phyloP scores from a whole-genome alignment of 2,113 vertebrate genomes.

The Ictalurus furcatus region DNA sequence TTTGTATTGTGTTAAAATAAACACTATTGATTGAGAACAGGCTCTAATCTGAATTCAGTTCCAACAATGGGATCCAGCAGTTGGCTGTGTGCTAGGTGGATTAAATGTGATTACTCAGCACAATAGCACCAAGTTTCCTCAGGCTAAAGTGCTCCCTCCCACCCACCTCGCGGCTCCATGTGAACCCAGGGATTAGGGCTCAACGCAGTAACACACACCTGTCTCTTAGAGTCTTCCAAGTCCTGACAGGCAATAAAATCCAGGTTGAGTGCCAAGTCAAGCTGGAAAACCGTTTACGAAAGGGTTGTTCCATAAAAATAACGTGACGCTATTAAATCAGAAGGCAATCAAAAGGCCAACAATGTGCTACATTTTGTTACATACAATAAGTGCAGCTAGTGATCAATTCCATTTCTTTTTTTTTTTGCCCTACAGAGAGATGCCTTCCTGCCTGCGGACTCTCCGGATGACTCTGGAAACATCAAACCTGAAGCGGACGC shows the following conservation, averaged over 20 bases:
- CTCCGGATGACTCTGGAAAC: conserved; percentile 48
- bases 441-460: conserved; percentile 55
- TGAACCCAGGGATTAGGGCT: conserved; percentile 33
- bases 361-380: neutral
- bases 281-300: neutral
- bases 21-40: conserved; percentile 34
- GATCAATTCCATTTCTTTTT: neutral
- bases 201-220: conserved; percentile 40
- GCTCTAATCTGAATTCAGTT: conserved; percentile 20
- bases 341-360: neutral
- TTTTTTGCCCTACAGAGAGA: conserved; percentile 42
- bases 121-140: conserved; percentile 24
- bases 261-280: neutral
- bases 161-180: conserved; percentile 38
- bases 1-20: conserved; percentile 33
- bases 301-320: neutral
- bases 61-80: conserved; percentile 15
- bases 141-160: conserved; percentile 44
- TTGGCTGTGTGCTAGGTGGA: conserved; percentile 38
- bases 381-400: neutral
- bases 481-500: conserved; percentile 40
- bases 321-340: neutral
- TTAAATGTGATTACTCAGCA: conserved; percentile 54
- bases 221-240: conserved; percentile 20
- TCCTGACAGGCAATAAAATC: conserved; percentile 26